Evolutionary conservation across 2,888 invertebrate genomes (phyloP).

Genomic region (Diabrotica balteata): DNA sequence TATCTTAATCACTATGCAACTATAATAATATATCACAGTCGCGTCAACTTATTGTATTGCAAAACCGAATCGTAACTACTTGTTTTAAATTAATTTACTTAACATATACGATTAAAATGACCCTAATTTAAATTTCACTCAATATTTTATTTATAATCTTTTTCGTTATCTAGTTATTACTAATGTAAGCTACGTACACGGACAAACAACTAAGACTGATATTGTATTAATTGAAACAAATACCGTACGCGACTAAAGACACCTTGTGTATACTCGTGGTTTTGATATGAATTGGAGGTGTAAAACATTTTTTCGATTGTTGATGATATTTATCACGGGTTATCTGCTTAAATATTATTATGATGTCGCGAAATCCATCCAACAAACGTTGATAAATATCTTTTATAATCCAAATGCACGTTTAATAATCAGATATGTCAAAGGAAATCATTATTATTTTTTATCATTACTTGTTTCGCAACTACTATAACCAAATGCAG

Average conservation of each 20-base stretch:
- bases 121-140: slow-evolving; percentile 6
- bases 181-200: too few species aligned
- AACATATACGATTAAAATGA: slow-evolving; percentile 7
- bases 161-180: too few species aligned
- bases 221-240: too few species aligned
- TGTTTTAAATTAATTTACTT: slow-evolving; percentile 9
- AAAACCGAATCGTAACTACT: not conserved
- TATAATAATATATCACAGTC: not conserved
- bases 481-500: too few species aligned
- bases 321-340: not conserved
- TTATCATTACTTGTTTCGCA: too few species aligned
- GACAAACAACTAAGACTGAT: too few species aligned
- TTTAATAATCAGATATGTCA: too few species aligned
- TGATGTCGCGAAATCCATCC: not conserved
- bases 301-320: not conserved
- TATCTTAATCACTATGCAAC: not conserved
- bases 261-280: not conserved
- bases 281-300: not conserved
- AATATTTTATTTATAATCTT: slow-evolving; percentile 1
- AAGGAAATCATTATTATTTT: too few species aligned
- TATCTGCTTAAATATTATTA: not conserved
- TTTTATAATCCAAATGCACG: too few species aligned
- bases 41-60: slow-evolving; percentile 3
- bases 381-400: too few species aligned
- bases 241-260: not conserved